phyloP scores from a whole-genome alignment of 2,888 invertebrate species.

The Bursaphelenchus okinawaensis region DNA sequence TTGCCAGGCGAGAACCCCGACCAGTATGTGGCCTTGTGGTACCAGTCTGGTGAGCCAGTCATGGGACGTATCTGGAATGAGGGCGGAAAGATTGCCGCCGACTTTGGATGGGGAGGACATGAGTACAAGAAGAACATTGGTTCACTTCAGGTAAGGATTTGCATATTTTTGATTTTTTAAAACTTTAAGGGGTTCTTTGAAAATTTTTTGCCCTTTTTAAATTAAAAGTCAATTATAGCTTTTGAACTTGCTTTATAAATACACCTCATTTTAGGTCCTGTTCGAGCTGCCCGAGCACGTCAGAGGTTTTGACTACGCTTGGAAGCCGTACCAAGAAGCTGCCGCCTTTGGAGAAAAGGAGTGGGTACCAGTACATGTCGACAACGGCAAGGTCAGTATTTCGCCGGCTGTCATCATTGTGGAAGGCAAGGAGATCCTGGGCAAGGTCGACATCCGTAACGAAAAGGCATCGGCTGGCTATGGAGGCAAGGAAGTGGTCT shows the following conservation, averaged over 20 bases:
- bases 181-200: no score
- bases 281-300: slow-evolving; percentile 44
- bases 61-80: slow-evolving; percentile 55
- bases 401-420: slow-evolving; percentile 45
- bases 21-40: slow-evolving; percentile 54
- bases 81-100: slow-evolving; percentile 47
- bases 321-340: slow-evolving; percentile 47
- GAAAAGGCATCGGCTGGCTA: slow-evolving; percentile 41
- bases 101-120: slow-evolving; percentile 45
- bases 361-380: slow-evolving; percentile 34
- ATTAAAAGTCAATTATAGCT: no score
- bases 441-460: slow-evolving; percentile 50
- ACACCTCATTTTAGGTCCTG: slow-evolving; percentile 23
- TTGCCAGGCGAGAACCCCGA: slow-evolving; percentile 43
- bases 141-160: slow-evolving; percentile 40
- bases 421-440: slow-evolving; percentile 47
- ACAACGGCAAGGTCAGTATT: slow-evolving; percentile 47
- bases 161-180: no score
- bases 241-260: no score
- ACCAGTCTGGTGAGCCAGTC: slow-evolving; percentile 45
- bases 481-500: slow-evolving; percentile 38
- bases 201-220: no score
- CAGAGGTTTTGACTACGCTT: slow-evolving; percentile 51
- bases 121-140: slow-evolving; percentile 47
- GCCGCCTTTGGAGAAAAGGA: slow-evolving; percentile 38